These are phyloP conservation scores for Empis livida DNA, from an alignment of 2,888 invertebrate genomes.

Conservation along the genomic window DNA sequence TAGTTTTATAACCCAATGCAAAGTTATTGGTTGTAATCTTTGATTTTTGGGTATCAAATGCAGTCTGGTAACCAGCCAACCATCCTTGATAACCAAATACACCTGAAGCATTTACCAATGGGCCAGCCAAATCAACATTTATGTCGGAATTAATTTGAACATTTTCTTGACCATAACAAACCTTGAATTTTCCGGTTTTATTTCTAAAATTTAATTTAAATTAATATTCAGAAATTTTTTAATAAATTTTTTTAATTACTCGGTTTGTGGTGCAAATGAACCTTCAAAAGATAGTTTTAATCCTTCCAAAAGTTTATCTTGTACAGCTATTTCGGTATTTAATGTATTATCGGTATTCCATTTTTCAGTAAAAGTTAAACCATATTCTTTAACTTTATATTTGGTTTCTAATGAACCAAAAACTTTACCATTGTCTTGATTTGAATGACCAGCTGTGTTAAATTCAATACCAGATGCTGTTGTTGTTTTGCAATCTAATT, in stretches of 20 bases:
- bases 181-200: conserved; percentile 76
- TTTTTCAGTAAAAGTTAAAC: conserved; percentile 86
- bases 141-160: conserved; percentile 67
- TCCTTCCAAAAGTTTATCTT: conserved; percentile 78
- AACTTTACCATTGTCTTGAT: conserved; percentile 81
- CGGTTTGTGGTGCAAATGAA: conserved; percentile 84
- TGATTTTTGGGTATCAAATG: conserved; percentile 73
- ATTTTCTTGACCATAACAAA: conserved; percentile 64
- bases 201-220: conserved; percentile 40
- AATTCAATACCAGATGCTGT: conserved; percentile 86
- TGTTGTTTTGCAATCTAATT: conserved; percentile 87
- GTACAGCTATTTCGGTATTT: conserved; percentile 72
- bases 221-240: not conserved
- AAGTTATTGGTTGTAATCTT: conserved; percentile 81
- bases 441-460: conserved; percentile 73
- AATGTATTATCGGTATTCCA: conserved; percentile 96
- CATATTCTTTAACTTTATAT: conserved; percentile 75
- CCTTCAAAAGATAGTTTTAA: conserved; percentile 78
- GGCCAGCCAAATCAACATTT: conserved; percentile 67
- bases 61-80: conserved; percentile 76
- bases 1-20: conserved; percentile 73
- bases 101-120: conserved; percentile 61
- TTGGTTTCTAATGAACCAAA: conserved; percentile 82
- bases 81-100: conserved; percentile 81
- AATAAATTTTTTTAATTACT: conserved; percentile 27